These are phyloP conservation scores for Brachyistius frenatus DNA, from an alignment of 2,113 vertebrate species.

Conservation along the genomic window DNA sequence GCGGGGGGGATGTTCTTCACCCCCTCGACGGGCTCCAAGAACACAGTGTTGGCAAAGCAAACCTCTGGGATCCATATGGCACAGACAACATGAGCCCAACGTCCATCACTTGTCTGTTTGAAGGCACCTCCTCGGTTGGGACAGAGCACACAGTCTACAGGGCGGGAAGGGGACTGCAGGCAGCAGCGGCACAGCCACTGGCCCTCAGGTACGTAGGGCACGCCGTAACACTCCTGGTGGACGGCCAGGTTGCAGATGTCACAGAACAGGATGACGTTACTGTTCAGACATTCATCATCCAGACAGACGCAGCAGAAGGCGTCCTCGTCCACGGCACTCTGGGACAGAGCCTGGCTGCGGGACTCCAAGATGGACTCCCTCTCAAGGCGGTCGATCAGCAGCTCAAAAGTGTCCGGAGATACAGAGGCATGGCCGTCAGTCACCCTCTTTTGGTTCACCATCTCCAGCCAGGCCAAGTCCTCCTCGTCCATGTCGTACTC, in stretches of 20 bases:
- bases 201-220: slow-evolving; percentile 97
- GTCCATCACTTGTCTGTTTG: slow-evolving; percentile 97
- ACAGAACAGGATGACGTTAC: slow-evolving; percentile 98
- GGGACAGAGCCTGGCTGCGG: slow-evolving; percentile 89
- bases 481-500: slow-evolving; percentile 99
- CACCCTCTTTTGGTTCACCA: slow-evolving; percentile 94
- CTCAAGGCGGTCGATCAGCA: slow-evolving; percentile 94
- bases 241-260: slow-evolving; percentile 98
- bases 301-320: slow-evolving; percentile 98
- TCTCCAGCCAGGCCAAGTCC: slow-evolving; percentile 96
- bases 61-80: slow-evolving; percentile 99
- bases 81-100: slow-evolving; percentile 97
- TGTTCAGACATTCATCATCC: slow-evolving; percentile 98
- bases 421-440: slow-evolving; percentile 90
- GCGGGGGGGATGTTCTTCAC: slow-evolving; percentile 94
- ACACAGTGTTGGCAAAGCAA: slow-evolving; percentile 98
- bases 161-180: slow-evolving; percentile 93
- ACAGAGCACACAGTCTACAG: slow-evolving; percentile 96
- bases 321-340: slow-evolving; percentile 93
- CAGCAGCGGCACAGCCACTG: slow-evolving; percentile 99
- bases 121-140: slow-evolving; percentile 98
- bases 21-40: slow-evolving; percentile 96
- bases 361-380: slow-evolving; percentile 96
- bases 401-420: slow-evolving; percentile 92
- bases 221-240: slow-evolving; percentile 97